Evolutionary conservation across 1,140 invertebrate genomes (phyloP), one percentile per base, ranked within the genome.

Genomic region (Colletes gigas): DNA sequence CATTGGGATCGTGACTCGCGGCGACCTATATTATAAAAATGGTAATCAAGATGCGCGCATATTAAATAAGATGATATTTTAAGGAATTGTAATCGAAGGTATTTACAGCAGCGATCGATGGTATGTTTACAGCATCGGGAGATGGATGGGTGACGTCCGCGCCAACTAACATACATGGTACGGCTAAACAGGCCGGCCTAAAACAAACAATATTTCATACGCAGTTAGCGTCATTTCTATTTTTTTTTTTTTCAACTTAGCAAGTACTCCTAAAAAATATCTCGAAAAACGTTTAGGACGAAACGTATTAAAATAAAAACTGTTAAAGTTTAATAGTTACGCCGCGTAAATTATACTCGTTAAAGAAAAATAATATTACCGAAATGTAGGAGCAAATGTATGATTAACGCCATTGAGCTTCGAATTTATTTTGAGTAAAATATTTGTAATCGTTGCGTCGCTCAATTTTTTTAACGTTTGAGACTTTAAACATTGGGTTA

Each of bases 121-220:
- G 97, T 21, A 96, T 95, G 44, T 88, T 80, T 0, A 59, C 85
- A 21, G 94, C 94, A 88, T 97, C 96, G 0, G 96, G 96, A 1
- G 96, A 95, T 0, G 97, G 97, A 94, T 98, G 97, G 1, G 97
- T 98, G 1, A 98, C 97, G 93, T 98, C 98, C 30, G 97, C 97
- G 1, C 98, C 97, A 52, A 98, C 93, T 17, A 97, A 94, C 93
- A 98, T 97, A 0, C 93, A 91, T 4, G 94, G 94, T 44, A 30
- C 67, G 0, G 3, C 0, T 10, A 95, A 82, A 83, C 83, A 94
- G 59, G 7, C 1, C 59, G 92, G 91, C 54, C 90, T 91, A 39
- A 30, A 66, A 52, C 41, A 54, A 17, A 21, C 8, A 66, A 77
- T 55, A 63, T 19, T 7, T 14, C 30, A 44, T 74, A 55, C 8